Conservation (phyloP, 2,797 vertebrate genomes). For the Coendou prehensilis region DNA sequence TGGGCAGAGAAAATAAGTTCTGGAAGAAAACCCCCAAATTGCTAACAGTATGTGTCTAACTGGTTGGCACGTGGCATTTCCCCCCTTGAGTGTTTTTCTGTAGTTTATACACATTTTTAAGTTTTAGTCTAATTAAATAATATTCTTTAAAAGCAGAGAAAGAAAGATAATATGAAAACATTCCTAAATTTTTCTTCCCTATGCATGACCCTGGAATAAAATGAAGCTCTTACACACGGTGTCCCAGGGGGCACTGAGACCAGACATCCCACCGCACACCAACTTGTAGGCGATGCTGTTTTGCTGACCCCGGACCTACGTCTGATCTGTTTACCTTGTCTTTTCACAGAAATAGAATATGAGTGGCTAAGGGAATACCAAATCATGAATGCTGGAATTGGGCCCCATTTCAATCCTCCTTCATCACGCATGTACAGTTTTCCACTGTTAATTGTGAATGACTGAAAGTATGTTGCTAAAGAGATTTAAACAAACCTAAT, state of each 20-base stretch:
- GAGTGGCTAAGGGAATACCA: background rate
- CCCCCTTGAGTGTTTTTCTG: background rate
- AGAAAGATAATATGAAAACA: background rate
- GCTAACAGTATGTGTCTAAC: background rate
- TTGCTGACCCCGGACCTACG: background rate
- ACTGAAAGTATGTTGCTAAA: background rate
- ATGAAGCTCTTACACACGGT: background rate
- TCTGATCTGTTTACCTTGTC: background rate
- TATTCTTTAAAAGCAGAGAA: conserved; percentile 35
- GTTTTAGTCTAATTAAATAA: background rate
- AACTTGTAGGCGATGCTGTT: background rate
- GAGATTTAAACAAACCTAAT: background rate
- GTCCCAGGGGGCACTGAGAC: background rate
- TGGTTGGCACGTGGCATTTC: background rate
- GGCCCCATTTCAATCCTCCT: background rate
- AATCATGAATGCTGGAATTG: background rate
- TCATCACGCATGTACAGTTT: background rate
- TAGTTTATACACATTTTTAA: background rate
- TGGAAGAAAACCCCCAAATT: background rate
- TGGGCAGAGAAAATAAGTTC: background rate
- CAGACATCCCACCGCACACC: background rate
- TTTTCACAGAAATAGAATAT: background rate
- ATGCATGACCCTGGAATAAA: background rate
- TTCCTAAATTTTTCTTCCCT: background rate
- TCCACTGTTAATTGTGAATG: background rate